Conservation (phyloP, 2,113 vertebrate genomes). For the Aleadryas rufinucha region DNA sequence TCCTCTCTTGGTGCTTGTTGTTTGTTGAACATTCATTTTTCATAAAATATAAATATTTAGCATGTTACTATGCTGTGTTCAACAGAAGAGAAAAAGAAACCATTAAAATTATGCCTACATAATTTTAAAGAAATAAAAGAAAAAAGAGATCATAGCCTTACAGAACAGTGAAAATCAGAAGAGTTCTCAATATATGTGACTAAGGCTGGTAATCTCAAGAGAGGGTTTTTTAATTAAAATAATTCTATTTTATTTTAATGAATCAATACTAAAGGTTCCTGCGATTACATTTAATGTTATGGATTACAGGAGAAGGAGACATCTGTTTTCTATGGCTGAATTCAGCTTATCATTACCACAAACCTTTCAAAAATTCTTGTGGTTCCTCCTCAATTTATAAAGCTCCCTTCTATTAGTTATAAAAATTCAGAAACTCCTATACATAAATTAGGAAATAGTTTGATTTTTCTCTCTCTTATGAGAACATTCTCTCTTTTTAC, state of each 20-base stretch:
- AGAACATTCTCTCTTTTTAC: neutral
- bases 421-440: neutral
- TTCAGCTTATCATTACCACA: neutral
- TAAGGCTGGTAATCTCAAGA: neutral
- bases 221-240: neutral
- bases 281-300: neutral
- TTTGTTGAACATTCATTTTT: neutral
- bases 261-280: neutral
- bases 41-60: neutral
- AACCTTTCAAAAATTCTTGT: neutral
- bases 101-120: neutral
- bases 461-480: neutral
- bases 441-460: neutral
- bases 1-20: neutral
- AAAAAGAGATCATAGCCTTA: neutral
- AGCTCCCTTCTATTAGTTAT: neutral
- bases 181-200: neutral
- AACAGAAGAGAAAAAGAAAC: neutral
- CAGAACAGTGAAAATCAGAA: neutral
- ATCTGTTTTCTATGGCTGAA: neutral
- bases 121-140: neutral
- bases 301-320: neutral
- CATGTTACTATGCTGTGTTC: neutral
- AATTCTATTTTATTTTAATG: neutral
- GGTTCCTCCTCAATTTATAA: neutral